Base-by-base conservation (phyloP, 35 echinoderm and acorn worm genomes). In the Hemicentrotus pulcherrimus region DNA sequence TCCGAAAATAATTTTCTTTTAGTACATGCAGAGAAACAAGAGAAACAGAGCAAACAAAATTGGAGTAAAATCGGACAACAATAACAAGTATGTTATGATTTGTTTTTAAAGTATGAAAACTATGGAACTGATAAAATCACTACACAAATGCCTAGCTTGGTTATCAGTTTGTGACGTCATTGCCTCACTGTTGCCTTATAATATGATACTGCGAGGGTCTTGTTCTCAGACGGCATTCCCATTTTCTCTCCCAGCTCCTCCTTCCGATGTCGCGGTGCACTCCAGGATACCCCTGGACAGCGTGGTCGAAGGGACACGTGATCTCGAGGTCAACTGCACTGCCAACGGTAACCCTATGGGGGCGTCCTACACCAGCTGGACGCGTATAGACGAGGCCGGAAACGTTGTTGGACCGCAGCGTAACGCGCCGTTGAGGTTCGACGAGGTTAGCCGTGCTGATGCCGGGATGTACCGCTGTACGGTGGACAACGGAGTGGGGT, bases 391-490 rank as follows among this genome's bases (percentile, higher is more conserved):
- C 78, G 96, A 85, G 35, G 95, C 46, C 32, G 94, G 94, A 70
- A 91, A 32, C 11, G 78, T 78, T 5, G 13, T 16, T 18, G 96
- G 91, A 52, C 50, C 33, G 0, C 45, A 94, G 14, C 35, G 92
- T 9, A 46, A 60, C 12, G 58, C 71, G 5, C 45, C 94, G 32
- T 78, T 98, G 9, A 28, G 70, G 41, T 96, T 99, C 10, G 86
- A 47, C 45, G 95, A 94, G 50, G 97, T 98, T 24, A 95, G 95
- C 9, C 96, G 97, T 50, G 52, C 91, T 9, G 94, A 98, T 91
- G 98, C 94, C 10, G 98, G 98, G 32, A 86, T 94, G 47, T 99
- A 99, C 92, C 96, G 94, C 12, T 99, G 98, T 41, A 88, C 95
- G 41, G 98, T 97, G 6, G 92, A 97, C 86, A 99, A 99, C 85